Conservation (phyloP, 1,140 invertebrate genomes). For the Diachasmimorpha longicaudata region DNA sequence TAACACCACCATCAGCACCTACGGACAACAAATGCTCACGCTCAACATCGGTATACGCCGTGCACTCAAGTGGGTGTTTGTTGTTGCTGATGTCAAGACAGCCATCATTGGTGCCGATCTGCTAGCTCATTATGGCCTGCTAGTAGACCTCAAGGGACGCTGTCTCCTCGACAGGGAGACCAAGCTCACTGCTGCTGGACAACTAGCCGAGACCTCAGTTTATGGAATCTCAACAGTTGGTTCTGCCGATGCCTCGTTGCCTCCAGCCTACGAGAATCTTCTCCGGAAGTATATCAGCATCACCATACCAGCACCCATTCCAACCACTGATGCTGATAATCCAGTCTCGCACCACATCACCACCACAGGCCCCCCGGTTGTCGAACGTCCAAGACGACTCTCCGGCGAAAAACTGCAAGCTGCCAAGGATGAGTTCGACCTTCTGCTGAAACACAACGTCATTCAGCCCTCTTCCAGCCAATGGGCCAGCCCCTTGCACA, state of each 20-base stretch:
- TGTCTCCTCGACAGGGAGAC: constrained; percentile 25
- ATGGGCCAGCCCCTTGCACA: constrained; percentile 51
- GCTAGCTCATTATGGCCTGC: constrained; percentile 22
- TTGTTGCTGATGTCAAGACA: constrained; percentile 30
- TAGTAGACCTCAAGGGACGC: constrained; percentile 25
- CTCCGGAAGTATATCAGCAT: constrained; percentile 41
- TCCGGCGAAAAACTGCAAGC: constrained; percentile 37
- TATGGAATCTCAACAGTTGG: background rate
- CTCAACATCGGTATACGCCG: constrained; percentile 17
- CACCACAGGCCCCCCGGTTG: constrained; percentile 38
- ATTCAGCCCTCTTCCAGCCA: constrained; percentile 44
- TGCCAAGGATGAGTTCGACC: constrained; percentile 46
- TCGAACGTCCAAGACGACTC: constrained; percentile 33
- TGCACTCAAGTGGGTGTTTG: constrained; percentile 10
- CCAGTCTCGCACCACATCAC: constrained; percentile 28
- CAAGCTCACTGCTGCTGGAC: background rate
- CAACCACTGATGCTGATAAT: constrained; percentile 37
- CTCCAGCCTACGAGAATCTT: constrained; percentile 15
- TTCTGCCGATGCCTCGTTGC: constrained; percentile 7
- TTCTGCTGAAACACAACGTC: constrained; percentile 36
- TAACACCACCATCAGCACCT: no score
- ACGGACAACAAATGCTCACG: background rate
- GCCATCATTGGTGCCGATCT: no score
- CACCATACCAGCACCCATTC: constrained; percentile 43
- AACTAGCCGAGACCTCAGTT: background rate